A percentile compares a stretch with the other conserved stretches of the same genome.
phyloP scores from a whole-genome alignment of 2,888 invertebrate genomes.

The Meteorus colon region DNA sequence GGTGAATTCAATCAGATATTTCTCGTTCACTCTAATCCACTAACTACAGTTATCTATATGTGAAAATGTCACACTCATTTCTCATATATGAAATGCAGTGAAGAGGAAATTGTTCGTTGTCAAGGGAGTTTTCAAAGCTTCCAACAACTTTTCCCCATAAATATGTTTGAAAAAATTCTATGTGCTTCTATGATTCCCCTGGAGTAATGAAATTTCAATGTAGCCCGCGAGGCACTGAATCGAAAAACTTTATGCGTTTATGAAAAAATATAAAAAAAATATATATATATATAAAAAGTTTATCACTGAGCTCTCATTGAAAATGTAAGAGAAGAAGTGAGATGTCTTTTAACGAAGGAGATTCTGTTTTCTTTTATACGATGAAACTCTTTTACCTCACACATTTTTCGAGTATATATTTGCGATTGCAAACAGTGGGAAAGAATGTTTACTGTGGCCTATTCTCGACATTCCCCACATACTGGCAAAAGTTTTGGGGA shows the following conservation, averaged over 20 bases:
- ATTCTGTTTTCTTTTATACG: not conserved
- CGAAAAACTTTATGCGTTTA: conserved; percentile 33
- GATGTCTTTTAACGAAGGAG: not conserved
- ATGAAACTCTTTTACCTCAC: not conserved
- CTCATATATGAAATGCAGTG: not conserved
- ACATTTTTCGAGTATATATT: not conserved
- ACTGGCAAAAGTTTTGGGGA: not conserved
- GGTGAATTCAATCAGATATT: too few relatives aligned
- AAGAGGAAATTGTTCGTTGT: conserved; percentile 5
- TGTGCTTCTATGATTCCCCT: conserved; percentile 39
- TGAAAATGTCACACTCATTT: too few relatives aligned
- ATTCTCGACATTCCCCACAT: not conserved
- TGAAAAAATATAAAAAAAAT: conserved; percentile 14
- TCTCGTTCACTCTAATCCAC: too few relatives aligned
- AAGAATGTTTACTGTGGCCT: conserved; percentile 12
- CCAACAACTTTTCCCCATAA: conserved; percentile 5
- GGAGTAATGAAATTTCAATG: conserved; percentile 40
- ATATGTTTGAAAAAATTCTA: conserved; percentile 34
- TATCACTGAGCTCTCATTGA: conserved; percentile 6
- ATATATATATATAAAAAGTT: not conserved
- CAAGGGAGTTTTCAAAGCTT: conserved; percentile 2
- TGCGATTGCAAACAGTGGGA: not conserved
- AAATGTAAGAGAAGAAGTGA: not conserved
- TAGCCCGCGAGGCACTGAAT: conserved; percentile 25
- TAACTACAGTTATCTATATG: too few relatives aligned